Percentiles rank a stretch among this genome's conserved stretches.
These are phyloP conservation scores for Stegostoma tigrinum DNA, from an alignment of 2,113 vertebrate species.

Conservation along the genomic window DNA sequence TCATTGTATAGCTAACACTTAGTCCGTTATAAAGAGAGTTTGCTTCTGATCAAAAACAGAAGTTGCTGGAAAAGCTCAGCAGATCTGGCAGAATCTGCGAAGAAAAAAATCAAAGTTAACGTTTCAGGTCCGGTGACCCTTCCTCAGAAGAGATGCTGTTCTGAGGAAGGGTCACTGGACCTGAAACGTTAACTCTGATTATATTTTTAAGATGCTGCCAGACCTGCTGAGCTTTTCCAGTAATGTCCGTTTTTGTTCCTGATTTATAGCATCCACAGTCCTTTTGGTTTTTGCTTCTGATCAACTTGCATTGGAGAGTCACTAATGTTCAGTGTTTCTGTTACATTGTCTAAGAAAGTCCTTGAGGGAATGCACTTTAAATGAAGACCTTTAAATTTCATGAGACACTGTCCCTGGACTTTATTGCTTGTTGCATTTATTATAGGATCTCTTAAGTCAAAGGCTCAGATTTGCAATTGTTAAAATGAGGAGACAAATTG, in stretches of 20 bases:
- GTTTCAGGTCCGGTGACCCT: too few relatives aligned
- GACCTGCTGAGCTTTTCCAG: too few relatives aligned
- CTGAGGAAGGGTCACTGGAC: too few relatives aligned
- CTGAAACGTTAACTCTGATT: too few relatives aligned
- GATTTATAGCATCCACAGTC: too few relatives aligned
- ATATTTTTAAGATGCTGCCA: too few relatives aligned
- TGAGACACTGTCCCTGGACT: not conserved
- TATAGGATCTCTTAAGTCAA: not conserved
- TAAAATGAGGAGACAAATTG: not conserved
- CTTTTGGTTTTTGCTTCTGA: not conserved
- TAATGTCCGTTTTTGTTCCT: too few relatives aligned
- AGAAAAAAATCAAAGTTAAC: too few relatives aligned
- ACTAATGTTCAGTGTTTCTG: not conserved
- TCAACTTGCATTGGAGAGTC: not conserved
- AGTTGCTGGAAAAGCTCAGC: too few relatives aligned
- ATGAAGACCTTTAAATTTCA: not conserved
- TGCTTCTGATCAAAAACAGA: not conserved
- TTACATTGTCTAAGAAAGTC: not conserved
- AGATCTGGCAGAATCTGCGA: too few relatives aligned
- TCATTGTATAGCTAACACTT: not conserved
- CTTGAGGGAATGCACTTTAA: not conserved
- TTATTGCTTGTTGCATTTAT: not conserved
- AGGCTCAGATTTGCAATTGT: not conserved
- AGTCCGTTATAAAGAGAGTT: not conserved
- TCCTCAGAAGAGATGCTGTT: too few relatives aligned